Evolutionary conservation across 2,888 invertebrate genomes (phyloP).

Genomic region (Lampropteryx suffumata): DNA sequence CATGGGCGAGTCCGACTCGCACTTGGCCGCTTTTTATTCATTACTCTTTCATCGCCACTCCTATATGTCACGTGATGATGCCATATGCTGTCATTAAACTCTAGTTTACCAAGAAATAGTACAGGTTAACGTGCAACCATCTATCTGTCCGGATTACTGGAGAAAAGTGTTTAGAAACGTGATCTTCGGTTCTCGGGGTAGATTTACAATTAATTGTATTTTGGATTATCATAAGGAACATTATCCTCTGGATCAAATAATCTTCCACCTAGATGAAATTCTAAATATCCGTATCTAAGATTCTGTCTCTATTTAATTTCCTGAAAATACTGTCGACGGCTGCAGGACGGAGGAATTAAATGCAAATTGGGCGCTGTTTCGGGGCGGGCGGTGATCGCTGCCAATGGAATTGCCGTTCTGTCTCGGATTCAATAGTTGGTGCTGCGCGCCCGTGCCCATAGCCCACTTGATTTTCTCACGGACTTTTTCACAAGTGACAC

Average conservation of each 20-base stretch:
- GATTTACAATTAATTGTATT: slow-evolving; percentile 24
- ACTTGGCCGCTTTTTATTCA: no score
- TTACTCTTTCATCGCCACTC: no score
- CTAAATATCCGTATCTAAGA: no score
- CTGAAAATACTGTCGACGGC: slow-evolving; percentile 13
- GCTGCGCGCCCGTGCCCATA: not conserved
- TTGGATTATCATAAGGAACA: slow-evolving; percentile 3
- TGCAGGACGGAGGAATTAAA: slow-evolving; percentile 16
- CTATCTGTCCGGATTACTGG: no score
- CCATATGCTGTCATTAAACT: not conserved
- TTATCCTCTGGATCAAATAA: no score
- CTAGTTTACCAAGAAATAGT: no score
- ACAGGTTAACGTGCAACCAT: not conserved
- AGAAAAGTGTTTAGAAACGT: slow-evolving; percentile 11
- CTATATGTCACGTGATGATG: not conserved
- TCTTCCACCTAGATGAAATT: no score
- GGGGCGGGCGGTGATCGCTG: slow-evolving; percentile 10
- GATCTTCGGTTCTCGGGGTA: slow-evolving; percentile 12
- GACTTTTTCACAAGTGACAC: no score
- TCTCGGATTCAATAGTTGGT: slow-evolving; percentile 15
- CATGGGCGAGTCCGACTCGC: no score
- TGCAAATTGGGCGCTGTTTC: slow-evolving; percentile 19
- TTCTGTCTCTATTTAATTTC: slow-evolving; percentile 13
- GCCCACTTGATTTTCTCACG: no score
- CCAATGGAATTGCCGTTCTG: slow-evolving; percentile 13